A percentile compares a stretch with the other conserved stretches of the same genome.
phyloP scores from a whole-genome alignment of 2,113 vertebrate genomes.

The Bos javanicus region DNA sequence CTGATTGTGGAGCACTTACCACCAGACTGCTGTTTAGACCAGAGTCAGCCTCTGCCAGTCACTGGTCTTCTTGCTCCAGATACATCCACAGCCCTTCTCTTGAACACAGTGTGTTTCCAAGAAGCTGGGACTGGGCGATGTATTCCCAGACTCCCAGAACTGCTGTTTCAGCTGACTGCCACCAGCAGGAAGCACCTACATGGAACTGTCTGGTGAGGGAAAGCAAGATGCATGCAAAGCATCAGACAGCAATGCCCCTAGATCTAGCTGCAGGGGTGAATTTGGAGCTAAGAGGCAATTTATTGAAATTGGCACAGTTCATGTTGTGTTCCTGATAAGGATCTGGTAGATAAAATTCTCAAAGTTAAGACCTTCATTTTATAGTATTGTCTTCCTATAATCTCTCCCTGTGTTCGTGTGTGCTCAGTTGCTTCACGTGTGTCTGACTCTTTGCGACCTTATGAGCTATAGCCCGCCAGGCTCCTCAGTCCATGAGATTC shows the following conservation, averaged over 20 bases:
- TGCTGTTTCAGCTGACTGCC: neutral
- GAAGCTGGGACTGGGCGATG: neutral
- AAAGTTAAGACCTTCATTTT: neutral
- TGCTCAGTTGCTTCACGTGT: neutral
- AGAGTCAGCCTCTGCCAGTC: neutral
- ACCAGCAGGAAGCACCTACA: neutral
- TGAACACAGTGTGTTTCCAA: neutral
- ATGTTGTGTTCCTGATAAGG: neutral
- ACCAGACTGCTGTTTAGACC: neutral
- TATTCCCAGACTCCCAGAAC: neutral
- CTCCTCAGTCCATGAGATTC: neutral
- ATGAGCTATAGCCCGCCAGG: neutral
- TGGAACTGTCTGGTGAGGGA: neutral
- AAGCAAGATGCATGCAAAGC: neutral
- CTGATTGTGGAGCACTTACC: neutral
- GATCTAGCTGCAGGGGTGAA: neutral
- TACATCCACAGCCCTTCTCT: neutral
- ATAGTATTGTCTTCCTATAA: neutral
- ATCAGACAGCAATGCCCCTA: neutral
- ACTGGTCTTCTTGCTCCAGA: neutral
- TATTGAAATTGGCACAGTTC: neutral
- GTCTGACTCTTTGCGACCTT: neutral
- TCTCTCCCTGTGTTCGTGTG: accelerated
- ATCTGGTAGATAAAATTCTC: neutral
- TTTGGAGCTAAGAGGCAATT: neutral